Base-by-base conservation (phyloP, 2,113 vertebrate species). In the Passer domesticus region DNA sequence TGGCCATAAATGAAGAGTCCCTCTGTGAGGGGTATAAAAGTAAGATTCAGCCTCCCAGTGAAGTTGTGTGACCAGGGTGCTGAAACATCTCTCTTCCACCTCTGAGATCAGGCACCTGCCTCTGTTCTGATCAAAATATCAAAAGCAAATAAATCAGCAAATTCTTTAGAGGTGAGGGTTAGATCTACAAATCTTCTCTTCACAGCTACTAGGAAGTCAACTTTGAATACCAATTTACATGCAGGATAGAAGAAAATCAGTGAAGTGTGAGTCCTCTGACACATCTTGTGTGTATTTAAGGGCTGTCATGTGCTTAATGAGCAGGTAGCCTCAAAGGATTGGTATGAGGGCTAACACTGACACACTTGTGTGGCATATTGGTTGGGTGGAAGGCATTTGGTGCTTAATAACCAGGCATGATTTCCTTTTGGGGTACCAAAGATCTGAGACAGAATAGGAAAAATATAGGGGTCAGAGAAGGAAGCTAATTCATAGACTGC, bases 271-370 rank as follows among this genome's bases (percentile, higher is more conserved):
- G 31, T 89, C 43, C 37, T 90, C 59, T 82, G 60, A 52, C 22
- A 23, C 21, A 11, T 52, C 3, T 46, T 0, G 0, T 58, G 56
- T 4, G 0, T 76, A 11, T 80, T 79, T 68, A 66, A 58, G 86
- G 23, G 4, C 14, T 35, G 35, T 33, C 37, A 22, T 8, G 10
- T 76, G 24, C 46, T 49, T 66, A 56, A 46, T 0, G 6, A 62
- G 39, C 35, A 41, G 43, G 31, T 31, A 79, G 16, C 43, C 31
- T 62, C 55, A 60, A 53, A 70, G 37, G 25, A 41, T 43, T 78
- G 18, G 27, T 49, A 33, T 72, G 60, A 41, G 72, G 27, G 28
- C 43, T 55, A n/a, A 35, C 37, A 10, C 15, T 69, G 41, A 27
- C 33, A 27, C 22, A 67, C 22, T 53, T 41, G 5, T 44, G 47